A percentile compares a stretch with the other conserved stretches of the same genome.
Conservation (phyloP, 2,888 invertebrate genomes). For the Deilephila porcellus region DNA sequence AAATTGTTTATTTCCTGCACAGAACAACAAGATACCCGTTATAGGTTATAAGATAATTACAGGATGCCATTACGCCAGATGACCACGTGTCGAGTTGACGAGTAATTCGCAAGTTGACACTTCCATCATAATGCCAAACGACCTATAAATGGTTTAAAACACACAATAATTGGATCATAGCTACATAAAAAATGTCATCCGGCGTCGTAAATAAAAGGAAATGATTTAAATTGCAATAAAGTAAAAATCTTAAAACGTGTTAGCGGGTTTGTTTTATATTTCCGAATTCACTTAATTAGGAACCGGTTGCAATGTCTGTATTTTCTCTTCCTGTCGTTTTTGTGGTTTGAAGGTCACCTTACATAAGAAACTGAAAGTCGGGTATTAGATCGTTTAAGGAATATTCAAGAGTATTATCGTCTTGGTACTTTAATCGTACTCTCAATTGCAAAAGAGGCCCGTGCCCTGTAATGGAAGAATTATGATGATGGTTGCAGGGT, state of each 20-base stretch:
- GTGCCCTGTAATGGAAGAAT: too few species aligned
- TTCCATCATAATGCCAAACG: neutral
- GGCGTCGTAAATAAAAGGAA: neutral
- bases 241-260: neutral
- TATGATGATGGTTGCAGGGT: too few species aligned
- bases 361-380: too few species aligned
- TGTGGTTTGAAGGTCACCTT: too few species aligned
- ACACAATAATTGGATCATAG: neutral
- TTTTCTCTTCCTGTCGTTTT: neutral
- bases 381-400: too few species aligned
- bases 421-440: too few species aligned
- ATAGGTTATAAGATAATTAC: neutral
- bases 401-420: too few species aligned
- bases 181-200: neutral
- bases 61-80: neutral
- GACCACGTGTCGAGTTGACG: neutral
- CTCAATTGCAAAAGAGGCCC: too few species aligned
- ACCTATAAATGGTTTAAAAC: neutral
- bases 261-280: neutral
- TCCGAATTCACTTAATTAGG: neutral
- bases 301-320: neutral
- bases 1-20: neutral
- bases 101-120: neutral
- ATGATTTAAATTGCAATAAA: neutral
- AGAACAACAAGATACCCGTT: neutral